Conservation (phyloP, 2,888 invertebrate genomes). For the Himalopsyche japonica region DNA sequence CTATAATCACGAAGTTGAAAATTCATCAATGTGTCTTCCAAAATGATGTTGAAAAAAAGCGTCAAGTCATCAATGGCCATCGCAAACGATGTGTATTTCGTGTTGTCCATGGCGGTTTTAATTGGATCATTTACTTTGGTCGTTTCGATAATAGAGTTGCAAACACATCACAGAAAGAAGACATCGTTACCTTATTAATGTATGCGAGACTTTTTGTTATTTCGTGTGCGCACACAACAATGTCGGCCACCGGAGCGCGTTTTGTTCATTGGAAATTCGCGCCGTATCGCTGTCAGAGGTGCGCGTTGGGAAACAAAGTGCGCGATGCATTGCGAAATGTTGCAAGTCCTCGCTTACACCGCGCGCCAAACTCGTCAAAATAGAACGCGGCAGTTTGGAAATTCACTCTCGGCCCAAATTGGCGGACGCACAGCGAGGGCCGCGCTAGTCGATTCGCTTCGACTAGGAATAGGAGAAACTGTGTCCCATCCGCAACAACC, state of each 20-base stretch:
- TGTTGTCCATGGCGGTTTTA: too few relatives aligned
- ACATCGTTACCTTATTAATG: too few relatives aligned
- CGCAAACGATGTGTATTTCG: too few relatives aligned
- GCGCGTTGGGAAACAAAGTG: not conserved
- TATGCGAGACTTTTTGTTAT: not conserved
- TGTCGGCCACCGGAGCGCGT: not conserved
- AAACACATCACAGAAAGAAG: too few relatives aligned
- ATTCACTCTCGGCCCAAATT: not conserved
- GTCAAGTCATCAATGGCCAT: too few relatives aligned
- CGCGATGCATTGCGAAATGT: not conserved
- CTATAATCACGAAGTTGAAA: too few relatives aligned
- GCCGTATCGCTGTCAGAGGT: not conserved
- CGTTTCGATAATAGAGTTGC: too few relatives aligned
- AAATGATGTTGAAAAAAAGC: too few relatives aligned
- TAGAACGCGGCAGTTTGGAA: conserved; percentile 5
- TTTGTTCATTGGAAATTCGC: not conserved
- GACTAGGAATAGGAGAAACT: too few relatives aligned
- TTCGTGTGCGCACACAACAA: not conserved
- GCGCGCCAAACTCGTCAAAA: conserved; percentile 3
- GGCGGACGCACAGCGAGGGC: not conserved
- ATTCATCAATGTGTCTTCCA: too few relatives aligned
- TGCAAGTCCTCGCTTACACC: not conserved
- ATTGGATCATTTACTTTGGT: too few relatives aligned
- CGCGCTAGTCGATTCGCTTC: not conserved
- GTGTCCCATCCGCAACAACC: too few relatives aligned